Conservation (phyloP, 2,888 invertebrate genomes). For the Terebella lapidaria region DNA sequence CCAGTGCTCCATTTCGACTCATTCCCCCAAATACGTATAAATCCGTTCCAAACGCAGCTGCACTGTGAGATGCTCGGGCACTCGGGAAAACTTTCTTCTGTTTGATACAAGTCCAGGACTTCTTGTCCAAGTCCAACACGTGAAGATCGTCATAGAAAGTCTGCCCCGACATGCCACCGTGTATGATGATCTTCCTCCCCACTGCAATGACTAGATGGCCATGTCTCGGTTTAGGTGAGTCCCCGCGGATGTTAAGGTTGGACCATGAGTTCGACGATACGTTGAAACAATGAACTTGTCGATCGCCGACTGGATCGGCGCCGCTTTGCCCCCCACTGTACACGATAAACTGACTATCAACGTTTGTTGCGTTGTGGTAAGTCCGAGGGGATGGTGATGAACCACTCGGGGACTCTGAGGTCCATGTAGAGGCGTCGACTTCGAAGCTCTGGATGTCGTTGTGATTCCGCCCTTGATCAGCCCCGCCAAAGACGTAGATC, state of each 20-base stretch:
- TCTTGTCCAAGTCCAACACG: conserved; percentile 41
- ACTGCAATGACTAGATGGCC: conserved; percentile 47
- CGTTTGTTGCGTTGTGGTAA: conserved; percentile 37
- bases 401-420: conserved; percentile 5
- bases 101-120: conserved; percentile 39
- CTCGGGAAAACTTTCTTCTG: conserved; percentile 37
- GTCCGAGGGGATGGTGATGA: conserved; percentile 42
- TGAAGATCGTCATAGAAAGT: conserved; percentile 50
- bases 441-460: conserved; percentile 47
- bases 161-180: conserved; percentile 47
- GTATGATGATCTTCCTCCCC: conserved; percentile 41
- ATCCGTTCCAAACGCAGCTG: conserved; percentile 31
- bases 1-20: conserved; percentile 46
- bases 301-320: conserved; percentile 45
- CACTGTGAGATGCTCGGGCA: conserved; percentile 49
- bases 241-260: conserved; percentile 36
- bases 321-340: conserved; percentile 50
- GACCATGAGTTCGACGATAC: conserved; percentile 36
- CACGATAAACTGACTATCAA: conserved; percentile 41
- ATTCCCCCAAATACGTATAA: conserved; percentile 51
- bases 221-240: conserved; percentile 48
- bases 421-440: conserved; percentile 33
- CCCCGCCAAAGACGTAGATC: conserved; percentile 50
- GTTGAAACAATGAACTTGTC: conserved; percentile 46
- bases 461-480: conserved; percentile 45